phyloP scores from a whole-genome alignment of 2,888 invertebrate species.

The Phlogophora meticulosa region DNA sequence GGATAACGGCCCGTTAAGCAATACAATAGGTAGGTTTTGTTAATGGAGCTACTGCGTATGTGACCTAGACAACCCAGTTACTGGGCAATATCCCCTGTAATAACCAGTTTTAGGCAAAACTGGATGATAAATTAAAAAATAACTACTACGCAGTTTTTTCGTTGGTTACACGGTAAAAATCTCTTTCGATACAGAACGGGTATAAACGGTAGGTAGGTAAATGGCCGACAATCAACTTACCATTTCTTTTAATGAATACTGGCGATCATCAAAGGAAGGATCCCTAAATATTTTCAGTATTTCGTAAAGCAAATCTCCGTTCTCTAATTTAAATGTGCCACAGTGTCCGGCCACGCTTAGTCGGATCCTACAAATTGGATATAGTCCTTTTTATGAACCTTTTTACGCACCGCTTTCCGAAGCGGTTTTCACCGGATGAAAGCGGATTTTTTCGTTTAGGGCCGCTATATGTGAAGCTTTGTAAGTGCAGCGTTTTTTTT shows the following conservation, averaged over 20 bases:
- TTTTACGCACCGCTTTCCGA: slow-evolving; percentile 69
- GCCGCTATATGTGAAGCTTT: slow-evolving; percentile 31
- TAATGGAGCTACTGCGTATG: no score
- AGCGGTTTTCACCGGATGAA: slow-evolving; percentile 70
- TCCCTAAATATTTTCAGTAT: slow-evolving; percentile 48
- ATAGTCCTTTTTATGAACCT: slow-evolving; percentile 77
- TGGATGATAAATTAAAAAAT: no score
- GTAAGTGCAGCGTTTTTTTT: slow-evolving; percentile 18
- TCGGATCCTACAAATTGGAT: slow-evolving; percentile 75
- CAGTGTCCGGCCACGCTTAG: slow-evolving; percentile 64
- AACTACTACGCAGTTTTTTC: not conserved
- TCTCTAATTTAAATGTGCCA: slow-evolving; percentile 72
- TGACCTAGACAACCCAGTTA: no score
- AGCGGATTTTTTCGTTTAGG: slow-evolving; percentile 61
- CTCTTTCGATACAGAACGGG: not conserved
- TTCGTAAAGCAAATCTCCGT: slow-evolving; percentile 50
- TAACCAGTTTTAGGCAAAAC: no score
- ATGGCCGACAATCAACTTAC: slow-evolving; percentile 26
- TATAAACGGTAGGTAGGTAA: slow-evolving; percentile 19
- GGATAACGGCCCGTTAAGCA: no score
- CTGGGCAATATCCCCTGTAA: no score
- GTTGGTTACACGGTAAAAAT: not conserved
- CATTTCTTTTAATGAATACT: slow-evolving; percentile 36
- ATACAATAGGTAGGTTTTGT: no score
- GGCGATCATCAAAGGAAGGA: slow-evolving; percentile 39